Conservation (phyloP, 2,113 vertebrate species). For the Sylvilagus bachmani region DNA sequence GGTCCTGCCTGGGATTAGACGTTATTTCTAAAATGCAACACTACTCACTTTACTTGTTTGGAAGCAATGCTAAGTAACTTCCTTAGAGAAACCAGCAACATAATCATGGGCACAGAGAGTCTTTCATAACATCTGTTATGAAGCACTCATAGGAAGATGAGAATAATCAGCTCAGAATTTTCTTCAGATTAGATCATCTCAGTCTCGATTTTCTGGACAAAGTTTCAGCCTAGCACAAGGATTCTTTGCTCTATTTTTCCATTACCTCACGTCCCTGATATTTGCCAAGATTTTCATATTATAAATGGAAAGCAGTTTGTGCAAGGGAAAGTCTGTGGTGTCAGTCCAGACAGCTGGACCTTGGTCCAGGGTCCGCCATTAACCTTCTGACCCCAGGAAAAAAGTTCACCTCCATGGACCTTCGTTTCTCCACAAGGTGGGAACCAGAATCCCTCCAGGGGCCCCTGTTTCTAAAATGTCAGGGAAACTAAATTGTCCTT, state of each 20-base stretch:
- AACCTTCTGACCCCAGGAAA: background rate
- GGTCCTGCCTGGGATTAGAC: background rate
- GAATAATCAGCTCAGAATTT: slow-evolving; percentile 29
- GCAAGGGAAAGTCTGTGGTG: background rate
- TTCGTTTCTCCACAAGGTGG: background rate
- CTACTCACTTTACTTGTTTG: slow-evolving; percentile 34
- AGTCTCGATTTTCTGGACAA: slow-evolving; percentile 29
- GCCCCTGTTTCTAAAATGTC: background rate
- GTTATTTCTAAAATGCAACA: slow-evolving; percentile 38
- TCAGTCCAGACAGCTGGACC: background rate
- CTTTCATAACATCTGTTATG: slow-evolving; percentile 54
- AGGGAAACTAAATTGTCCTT: slow-evolving; percentile 45
- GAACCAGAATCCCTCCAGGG: background rate
- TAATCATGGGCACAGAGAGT: slow-evolving; percentile 20
- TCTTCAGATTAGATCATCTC: slow-evolving; percentile 57
- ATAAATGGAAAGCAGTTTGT: background rate
- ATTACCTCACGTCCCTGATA: slow-evolving; percentile 41
- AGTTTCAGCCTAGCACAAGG: background rate
- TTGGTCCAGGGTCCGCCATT: background rate
- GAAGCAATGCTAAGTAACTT: slow-evolving; percentile 28
- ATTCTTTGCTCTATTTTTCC: slow-evolving; percentile 49
- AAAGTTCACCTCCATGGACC: background rate
- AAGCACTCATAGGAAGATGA: background rate
- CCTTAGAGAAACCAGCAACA: background rate
- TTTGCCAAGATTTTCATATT: slow-evolving; percentile 50